Percentiles rank a stretch among this genome's conserved stretches.
These are phyloP conservation scores for Perognathus longimembris DNA, from an alignment of 2,113 vertebrate species.

Conservation along the genomic window DNA sequence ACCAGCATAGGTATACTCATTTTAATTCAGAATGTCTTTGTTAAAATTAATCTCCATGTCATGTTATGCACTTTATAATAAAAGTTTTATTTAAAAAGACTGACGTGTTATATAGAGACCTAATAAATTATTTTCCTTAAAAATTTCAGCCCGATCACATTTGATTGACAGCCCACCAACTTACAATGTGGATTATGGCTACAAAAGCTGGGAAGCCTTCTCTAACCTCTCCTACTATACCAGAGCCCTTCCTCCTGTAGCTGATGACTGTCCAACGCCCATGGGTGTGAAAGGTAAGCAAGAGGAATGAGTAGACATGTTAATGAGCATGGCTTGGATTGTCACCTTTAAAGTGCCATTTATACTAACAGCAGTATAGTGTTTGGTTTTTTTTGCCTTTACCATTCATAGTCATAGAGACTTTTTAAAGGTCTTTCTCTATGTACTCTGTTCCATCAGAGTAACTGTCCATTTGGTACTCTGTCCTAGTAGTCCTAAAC, in stretches of 20 bases:
- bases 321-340: not conserved
- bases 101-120: not conserved
- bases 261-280: constrained; percentile 94
- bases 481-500: not conserved
- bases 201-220: constrained; percentile 97
- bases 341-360: not conserved
- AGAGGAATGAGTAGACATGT: not conserved
- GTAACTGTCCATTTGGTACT: not conserved
- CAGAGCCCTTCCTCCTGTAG: constrained; percentile 93
- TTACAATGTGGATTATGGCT: constrained; percentile 93
- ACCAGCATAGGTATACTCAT: not conserved
- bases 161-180: constrained; percentile 96
- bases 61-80: not conserved
- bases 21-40: not conserved
- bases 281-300: constrained; percentile 96
- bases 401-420: not conserved
- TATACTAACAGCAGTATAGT: not conserved
- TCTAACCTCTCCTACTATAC: constrained; percentile 97
- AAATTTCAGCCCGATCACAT: constrained; percentile 92
- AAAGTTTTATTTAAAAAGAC: not conserved
- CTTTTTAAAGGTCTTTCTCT: not conserved
- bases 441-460: not conserved
- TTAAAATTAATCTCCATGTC: not conserved
- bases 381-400: not conserved
- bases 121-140: constrained; percentile 24